Percentiles rank a stretch among this genome's conserved stretches.
phyloP scores from a whole-genome alignment of 2,888 invertebrate genomes.

The Zygothrica quintamaculata region DNA sequence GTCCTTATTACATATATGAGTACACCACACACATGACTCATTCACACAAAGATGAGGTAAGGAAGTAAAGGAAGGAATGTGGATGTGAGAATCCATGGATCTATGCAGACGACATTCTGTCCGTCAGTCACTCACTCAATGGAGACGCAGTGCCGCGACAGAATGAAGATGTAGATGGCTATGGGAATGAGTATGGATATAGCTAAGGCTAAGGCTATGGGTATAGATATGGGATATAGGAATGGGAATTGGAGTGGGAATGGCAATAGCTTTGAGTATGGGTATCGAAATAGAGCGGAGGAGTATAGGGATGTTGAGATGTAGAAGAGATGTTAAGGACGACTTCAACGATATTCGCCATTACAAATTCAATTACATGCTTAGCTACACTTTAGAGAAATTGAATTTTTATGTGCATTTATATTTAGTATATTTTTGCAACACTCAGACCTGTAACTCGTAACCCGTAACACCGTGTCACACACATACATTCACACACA shows the following conservation, averaged over 20 bases:
- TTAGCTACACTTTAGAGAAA: slow-evolving; percentile 82
- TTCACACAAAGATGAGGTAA: slow-evolving; percentile 28
- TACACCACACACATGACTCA: slow-evolving; percentile 49
- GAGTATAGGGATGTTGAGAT: no score
- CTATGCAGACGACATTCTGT: slow-evolving; percentile 59
- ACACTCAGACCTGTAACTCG: slow-evolving; percentile 28
- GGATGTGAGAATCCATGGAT: slow-evolving; percentile 37
- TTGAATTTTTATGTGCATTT: slow-evolving; percentile 80
- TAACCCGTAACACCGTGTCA: not conserved
- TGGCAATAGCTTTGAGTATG: not conserved
- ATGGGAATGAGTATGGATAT: slow-evolving; percentile 20
- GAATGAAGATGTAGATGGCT: slow-evolving; percentile 42
- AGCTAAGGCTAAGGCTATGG: slow-evolving; percentile 14
- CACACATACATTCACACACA: no score
- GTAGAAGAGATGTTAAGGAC: no score
- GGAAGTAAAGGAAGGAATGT: slow-evolving; percentile 8
- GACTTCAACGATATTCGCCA: slow-evolving; percentile 76
- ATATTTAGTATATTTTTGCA: slow-evolving; percentile 73
- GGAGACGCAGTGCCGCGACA: slow-evolving; percentile 74
- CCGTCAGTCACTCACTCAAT: slow-evolving; percentile 58
- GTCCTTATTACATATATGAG: slow-evolving; percentile 48
- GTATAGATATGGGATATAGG: slow-evolving; percentile 11
- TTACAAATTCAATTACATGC: slow-evolving; percentile 83
- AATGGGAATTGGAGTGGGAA: slow-evolving; percentile 3
- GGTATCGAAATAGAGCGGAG: not conserved